Base-by-base conservation (phyloP, 2,113 vertebrate species). In the Grantiella picta region DNA sequence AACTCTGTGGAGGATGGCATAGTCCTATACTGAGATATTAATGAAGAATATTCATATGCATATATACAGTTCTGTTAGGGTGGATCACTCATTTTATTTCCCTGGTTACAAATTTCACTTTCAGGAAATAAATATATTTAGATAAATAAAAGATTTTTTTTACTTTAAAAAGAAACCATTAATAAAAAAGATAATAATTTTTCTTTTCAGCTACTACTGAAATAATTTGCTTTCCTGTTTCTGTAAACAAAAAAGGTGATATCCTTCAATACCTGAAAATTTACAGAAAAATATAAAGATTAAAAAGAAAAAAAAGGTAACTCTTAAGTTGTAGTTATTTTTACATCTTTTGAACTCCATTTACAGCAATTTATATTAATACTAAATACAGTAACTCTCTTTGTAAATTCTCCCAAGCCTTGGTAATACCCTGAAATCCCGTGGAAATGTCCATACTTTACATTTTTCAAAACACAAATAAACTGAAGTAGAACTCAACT, bases 261-360 rank as follows among this genome's bases (percentile, higher is more conserved):
- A 52, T 31, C 5, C 12, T 61, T 54, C 53, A 80, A 23, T 9
- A 84, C 31, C 0, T 10, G 7, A 49, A 92, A 68, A 44, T 10
- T 31, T 27, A 6, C 7, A 60, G 28, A 15, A 54, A 84, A 80
- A 54, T 12, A 33, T 5, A 81, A 60, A 78, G 16, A 16, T 31
- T 22, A 3, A 11, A 38, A n/a, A 6, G 5, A 24, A 1, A 20
- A 3, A 38, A 23, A 40, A 47, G 13, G 2, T 33, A 63, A 5
- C 7, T 42, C 5, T 47, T 29, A 40, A 35, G 0, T 40, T 38
- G 17, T 38, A 59, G 5, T 5, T 89, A 45, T 29, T 60, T 81
- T 87, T 79, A 28, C 5, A 11, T n/a, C 23, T 80, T 52, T 16
- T 9, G 16, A 60, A 71, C 22, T 64, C 57, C 6, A 31, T 81